phyloP scores from a whole-genome alignment of 2,888 invertebrate genomes.

The Lasioglossum malachurum region DNA sequence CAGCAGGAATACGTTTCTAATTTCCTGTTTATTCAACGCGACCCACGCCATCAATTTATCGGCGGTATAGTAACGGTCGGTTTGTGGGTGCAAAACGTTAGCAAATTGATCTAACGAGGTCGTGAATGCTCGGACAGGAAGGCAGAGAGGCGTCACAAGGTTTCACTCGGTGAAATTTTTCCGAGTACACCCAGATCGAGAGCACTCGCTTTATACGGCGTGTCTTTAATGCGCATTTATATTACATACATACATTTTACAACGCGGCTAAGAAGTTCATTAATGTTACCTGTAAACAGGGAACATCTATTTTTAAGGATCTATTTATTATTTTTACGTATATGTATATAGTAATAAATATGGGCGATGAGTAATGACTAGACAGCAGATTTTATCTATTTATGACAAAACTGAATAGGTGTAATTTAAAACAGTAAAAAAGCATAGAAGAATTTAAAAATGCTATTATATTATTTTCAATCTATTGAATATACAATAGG shows the following conservation, averaged over 20 bases:
- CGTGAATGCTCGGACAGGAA: constrained; percentile 64
- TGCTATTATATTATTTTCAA: no score
- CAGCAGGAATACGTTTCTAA: constrained; percentile 63
- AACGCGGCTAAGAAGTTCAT: not conserved
- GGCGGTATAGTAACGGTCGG: constrained; percentile 60
- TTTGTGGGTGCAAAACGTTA: constrained; percentile 67
- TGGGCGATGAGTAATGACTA: no score
- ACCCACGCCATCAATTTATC: constrained; percentile 61
- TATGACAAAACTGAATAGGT: no score
- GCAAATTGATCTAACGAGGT: constrained; percentile 73
- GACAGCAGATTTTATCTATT: no score
- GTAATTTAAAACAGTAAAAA: no score
- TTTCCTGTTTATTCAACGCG: constrained; percentile 66
- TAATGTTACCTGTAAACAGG: not conserved
- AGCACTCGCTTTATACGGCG: constrained; percentile 9
- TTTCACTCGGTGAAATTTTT: constrained; percentile 74
- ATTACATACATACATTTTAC: not conserved
- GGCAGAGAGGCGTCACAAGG: constrained; percentile 49
- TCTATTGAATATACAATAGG: no score
- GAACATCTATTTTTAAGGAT: not conserved
- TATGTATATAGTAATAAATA: no score
- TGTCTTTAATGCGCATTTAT: constrained; percentile 1
- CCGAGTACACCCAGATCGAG: constrained; percentile 37
- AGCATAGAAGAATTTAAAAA: no score
- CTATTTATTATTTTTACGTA: no score